Base-by-base conservation (phyloP, 2,797 vertebrate species). In the Chromis chromis region DNA sequence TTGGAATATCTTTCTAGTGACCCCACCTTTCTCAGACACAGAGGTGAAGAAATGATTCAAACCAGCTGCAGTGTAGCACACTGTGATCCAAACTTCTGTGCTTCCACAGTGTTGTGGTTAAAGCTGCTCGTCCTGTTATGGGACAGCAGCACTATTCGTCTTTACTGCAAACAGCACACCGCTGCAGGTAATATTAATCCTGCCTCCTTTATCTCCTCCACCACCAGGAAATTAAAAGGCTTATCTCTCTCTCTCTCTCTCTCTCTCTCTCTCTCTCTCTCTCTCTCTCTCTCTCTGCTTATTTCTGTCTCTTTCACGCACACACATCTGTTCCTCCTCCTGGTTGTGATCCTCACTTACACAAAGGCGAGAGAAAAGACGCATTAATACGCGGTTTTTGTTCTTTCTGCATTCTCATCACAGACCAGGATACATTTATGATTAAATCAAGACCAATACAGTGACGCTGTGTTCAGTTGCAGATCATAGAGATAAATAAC, bases 171-270 rank as follows among this genome's bases (percentile, higher is more conserved):
- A 86, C 83, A 89, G 74, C 62, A 77, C 73, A 11, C 46, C 4
- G 17, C 73, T 40, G 66, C 63, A 46, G 58, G 56, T 85, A 53
- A 83, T 84, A 81, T 88, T 78, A 84, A 87, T 86, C 79, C 77
- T 83, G 49, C 55, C 48, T 73, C 72, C 68, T 85, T 92, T 91
- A 93, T 92, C 91, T 90, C 39, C 67, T 42, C 54, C 74, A 64
- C 4, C 66, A 67, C 54, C 92, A 94, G 94, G 94, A 94, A 92
- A 95, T 94, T 71, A 92, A 93, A 93, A 81, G 69, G 0, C 74
- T 81, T 87, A 82, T 90, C 81, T 67, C 57, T 57, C 60, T 52
- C 27, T 61, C 53, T 57, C 46, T 31, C 33, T 56, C 31, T 57
- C 48, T 63, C 14, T n/a, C 42, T 52, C 57, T 33, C 24, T 40